Conservation (phyloP, 2,797 vertebrate species). For the Benthosema pterotum region DNA sequence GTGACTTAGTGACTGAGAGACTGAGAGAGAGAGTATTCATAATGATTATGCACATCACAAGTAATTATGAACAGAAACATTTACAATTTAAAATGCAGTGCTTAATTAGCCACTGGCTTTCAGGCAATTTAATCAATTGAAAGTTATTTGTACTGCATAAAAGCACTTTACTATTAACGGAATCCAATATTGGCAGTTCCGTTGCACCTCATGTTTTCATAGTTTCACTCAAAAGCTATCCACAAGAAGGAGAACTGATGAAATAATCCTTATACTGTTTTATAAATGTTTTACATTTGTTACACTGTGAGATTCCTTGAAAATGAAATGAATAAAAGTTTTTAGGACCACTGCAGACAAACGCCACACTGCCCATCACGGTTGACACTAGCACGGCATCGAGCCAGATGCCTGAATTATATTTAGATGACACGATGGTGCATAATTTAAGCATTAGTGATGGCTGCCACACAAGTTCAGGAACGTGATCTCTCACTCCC, state of each 20-base stretch:
- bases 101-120: conserved; percentile 21
- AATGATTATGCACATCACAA: neutral
- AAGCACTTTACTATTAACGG: too few relatives aligned
- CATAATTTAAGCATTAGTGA: neutral
- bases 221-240: too few relatives aligned
- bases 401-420: neutral
- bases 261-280: too few relatives aligned
- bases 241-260: too few relatives aligned
- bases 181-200: too few relatives aligned
- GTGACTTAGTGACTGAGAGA: too few relatives aligned
- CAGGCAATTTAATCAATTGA: conserved; percentile 38
- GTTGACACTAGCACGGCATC: conserved; percentile 14
- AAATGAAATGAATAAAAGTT: neutral
- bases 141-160: neutral
- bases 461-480: conserved; percentile 9
- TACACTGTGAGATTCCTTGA: too few relatives aligned
- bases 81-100: conserved; percentile 29
- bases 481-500: conserved; percentile 28
- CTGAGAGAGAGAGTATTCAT: neutral
- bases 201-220: too few relatives aligned
- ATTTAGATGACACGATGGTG: too few relatives aligned
- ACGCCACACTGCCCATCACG: conserved; percentile 1
- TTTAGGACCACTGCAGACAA: neutral
- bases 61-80: conserved; percentile 29
- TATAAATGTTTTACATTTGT: too few relatives aligned